Evolutionary conservation across 2,113 vertebrate species (phyloP), one percentile per base, ranked within the genome.

Genomic region (Aplodontia rufa): DNA sequence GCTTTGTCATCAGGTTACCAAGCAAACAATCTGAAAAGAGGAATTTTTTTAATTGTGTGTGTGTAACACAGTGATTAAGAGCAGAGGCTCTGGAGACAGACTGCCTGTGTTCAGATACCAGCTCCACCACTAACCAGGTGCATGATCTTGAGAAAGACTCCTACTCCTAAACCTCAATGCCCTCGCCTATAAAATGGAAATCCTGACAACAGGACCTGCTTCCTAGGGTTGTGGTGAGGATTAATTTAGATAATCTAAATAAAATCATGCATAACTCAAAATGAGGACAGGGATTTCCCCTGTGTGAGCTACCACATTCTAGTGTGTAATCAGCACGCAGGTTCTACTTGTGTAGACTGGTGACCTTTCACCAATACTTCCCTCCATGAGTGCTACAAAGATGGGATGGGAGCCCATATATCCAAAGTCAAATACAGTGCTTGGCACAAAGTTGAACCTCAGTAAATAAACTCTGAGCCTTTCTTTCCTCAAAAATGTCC

Each of bases 331-430:
- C 6, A 17, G 5, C 8, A 2, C 12, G 13, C 40, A 1, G 75
- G 5, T n/a, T 76, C n/a, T 26, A 6, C 62, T 3, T 40, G 20
- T 42, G 53, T 40, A 55, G 4, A 32, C 8, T 7, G 10, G 20
- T 2, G 1, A 0, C 3, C 5, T 6, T 64, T n/a, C 13, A 11
- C 9, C 22, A 19, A 22, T 6, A 42, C 8, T 42, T 40, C n/a
- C n/a, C 49, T 88, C 12, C 2, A 13, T 3, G 24, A 64, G 12
- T 4, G 5, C 16, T 74, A 4, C 62, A n/a, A 49, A 47, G 45
- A 45, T 35, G 14, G 9, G 32, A 20, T 16, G 24, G 62, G 28
- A 66, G 62, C 47, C 28, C 14, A 8, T 6, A n/a, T 0, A 3
- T 58, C 89, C 47, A 19, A 26, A 13, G 42, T 40, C 6, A 72